Base-by-base conservation (phyloP, 2,113 vertebrate species). In the Bettongia penicillata region DNA sequence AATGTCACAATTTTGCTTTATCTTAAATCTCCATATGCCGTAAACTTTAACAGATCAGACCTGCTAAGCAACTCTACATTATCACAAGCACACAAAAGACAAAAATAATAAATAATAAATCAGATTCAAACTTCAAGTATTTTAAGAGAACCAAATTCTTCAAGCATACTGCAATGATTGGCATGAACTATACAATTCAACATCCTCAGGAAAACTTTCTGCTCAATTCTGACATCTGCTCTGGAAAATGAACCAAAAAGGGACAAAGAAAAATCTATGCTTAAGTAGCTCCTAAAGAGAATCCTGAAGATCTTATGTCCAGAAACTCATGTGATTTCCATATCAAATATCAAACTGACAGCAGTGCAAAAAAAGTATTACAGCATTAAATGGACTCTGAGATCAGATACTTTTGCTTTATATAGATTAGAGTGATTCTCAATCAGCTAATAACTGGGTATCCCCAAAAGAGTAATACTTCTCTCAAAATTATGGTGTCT, bases 161-260 rank as follows among this genome's bases (percentile, higher is more conserved):
- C 49, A 31, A 95, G 68, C 91, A 37, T 43, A 37, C 23, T 77
- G 50, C n/a, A 26, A 93, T 68, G 50, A 23, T 8, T 23, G 68
- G 2, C 22, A 48, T 89, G 51, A 16, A 0, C 53, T 93, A 50
- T 19, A 53, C 25, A 90, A 61, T 93, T 14, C 51, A 51, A 91
- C 53, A 28, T 51, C 53, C 1, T 91, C 8, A 47, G 91, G 91
- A 48, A 68, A 53, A 93, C 95, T 55, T 93, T 95, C 53, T 91
- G n/a, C 16, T 91, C 50, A 91, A 49, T 90, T 93, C 19, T 92
- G 11, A 90, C 8, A 49, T 90, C 5, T 68, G 90, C 95, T 92
- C 84, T n/a, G 92, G n/a, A 96, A 10, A 94, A 91, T 93, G 31
- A 93, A 51, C 49, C 94, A 11, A 97, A 97, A 94, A 61, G 50